Evolutionary conservation across 2,888 invertebrate genomes (phyloP).

Genomic region (Cataglyphis livida): DNA sequence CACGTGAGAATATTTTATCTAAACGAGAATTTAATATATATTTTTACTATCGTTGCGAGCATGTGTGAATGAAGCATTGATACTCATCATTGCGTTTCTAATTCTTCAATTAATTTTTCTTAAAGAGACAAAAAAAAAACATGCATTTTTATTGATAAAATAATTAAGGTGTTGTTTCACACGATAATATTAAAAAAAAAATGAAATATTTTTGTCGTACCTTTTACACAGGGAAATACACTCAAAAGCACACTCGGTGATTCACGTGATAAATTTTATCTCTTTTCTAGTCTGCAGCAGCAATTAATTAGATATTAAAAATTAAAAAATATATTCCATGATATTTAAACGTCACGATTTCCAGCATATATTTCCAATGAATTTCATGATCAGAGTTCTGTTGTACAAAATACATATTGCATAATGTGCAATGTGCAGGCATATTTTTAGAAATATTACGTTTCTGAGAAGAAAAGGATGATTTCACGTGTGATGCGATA

Average conservation of each 20-base stretch:
- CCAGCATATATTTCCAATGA: neutral
- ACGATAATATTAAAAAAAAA: neutral
- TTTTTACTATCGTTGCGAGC: neutral
- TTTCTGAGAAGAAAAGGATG: neutral
- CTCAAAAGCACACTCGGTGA: neutral
- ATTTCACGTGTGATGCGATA: neutral
- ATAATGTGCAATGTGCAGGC: neutral
- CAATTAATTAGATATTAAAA: constrained; percentile 13
- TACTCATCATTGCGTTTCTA: neutral
- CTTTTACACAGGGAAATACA: neutral
- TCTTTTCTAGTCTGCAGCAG: neutral
- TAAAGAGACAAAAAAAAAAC: neutral
- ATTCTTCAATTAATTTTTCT: neutral
- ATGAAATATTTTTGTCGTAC: neutral
- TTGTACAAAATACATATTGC: neutral
- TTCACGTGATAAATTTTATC: neutral
- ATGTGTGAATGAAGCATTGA: neutral
- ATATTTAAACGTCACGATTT: neutral
- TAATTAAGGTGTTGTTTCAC: neutral
- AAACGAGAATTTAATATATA: neutral
- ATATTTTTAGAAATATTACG: constrained; percentile 16
- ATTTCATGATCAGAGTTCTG: constrained; percentile 17
- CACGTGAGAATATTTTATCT: neutral
- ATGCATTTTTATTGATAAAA: constrained; percentile 2
- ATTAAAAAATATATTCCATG: neutral